These are phyloP conservation scores for Schlechtendalia chinensis DNA, from an alignment of 1,140 invertebrate genomes.

Conservation along the genomic window DNA sequence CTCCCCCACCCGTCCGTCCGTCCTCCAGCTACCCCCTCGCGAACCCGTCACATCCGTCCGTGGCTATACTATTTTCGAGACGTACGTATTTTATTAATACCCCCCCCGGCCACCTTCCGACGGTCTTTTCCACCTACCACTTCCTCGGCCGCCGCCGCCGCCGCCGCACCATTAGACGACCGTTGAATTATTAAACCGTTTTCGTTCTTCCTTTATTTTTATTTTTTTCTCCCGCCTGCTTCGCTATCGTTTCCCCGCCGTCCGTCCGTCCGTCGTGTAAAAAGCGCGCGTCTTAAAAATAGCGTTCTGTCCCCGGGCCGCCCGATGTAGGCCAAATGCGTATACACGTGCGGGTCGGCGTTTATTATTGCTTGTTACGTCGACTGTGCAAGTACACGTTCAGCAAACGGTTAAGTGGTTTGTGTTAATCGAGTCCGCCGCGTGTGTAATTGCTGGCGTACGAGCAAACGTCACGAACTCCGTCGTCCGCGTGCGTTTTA, in stretches of 20 bases:
- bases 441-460: not conserved
- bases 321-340: too few species aligned
- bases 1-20: not conserved
- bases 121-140: not conserved
- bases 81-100: slow-evolving; percentile 49
- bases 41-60: slow-evolving; percentile 44
- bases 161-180: not conserved
- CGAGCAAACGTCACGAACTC: slow-evolving; percentile 16
- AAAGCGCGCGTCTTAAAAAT: not conserved
- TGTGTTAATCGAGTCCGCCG: slow-evolving; percentile 4
- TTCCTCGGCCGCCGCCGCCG: not conserved
- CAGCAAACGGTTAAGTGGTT: slow-evolving; percentile 1
- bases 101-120: not conserved
- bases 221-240: too few species aligned
- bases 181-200: slow-evolving; percentile 50
- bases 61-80: slow-evolving; percentile 35
- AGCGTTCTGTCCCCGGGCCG: too few species aligned
- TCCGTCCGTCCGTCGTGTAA: too few species aligned
- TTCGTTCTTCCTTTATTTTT: slow-evolving; percentile 24
- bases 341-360: not conserved
- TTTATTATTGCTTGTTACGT: not conserved
- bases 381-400: not conserved
- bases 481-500: not conserved
- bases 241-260: too few species aligned
- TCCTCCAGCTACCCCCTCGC: not conserved